Conservation (phyloP, 2,888 invertebrate species). For the Xestia c-nigrum region DNA sequence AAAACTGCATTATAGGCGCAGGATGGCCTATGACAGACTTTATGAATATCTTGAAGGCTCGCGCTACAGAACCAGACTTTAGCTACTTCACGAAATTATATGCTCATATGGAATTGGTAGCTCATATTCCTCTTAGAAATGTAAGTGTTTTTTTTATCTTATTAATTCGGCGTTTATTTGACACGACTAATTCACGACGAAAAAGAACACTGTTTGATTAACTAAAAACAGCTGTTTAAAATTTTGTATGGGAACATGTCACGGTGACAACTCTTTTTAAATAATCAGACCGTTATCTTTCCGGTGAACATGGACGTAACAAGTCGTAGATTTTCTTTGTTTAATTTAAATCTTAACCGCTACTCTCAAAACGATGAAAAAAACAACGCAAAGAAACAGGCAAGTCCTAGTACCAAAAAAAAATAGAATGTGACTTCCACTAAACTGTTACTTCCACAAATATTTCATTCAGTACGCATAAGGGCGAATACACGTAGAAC, state of each 20-base stretch:
- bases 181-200: no score
- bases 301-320: no score
- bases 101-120: constrained; percentile 92
- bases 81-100: constrained; percentile 90
- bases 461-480: no score
- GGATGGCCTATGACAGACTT: constrained; percentile 89
- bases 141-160: constrained; percentile 80
- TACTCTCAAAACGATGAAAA: background rate
- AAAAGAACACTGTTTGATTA: no score
- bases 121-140: constrained; percentile 93
- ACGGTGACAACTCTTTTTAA: no score
- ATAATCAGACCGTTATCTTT: no score
- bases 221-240: no score
- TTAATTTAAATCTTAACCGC: no score
- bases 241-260: no score
- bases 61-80: constrained; percentile 82
- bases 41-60: constrained; percentile 81
- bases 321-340: no score
- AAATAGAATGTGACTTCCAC: background rate
- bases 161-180: no score
- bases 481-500: no score
- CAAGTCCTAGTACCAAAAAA: background rate
- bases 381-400: background rate
- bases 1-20: constrained; percentile 89
- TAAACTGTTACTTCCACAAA: background rate